Base-by-base conservation (phyloP, 2,113 vertebrate genomes). In the Dunckerocampus dactyliophorus region DNA sequence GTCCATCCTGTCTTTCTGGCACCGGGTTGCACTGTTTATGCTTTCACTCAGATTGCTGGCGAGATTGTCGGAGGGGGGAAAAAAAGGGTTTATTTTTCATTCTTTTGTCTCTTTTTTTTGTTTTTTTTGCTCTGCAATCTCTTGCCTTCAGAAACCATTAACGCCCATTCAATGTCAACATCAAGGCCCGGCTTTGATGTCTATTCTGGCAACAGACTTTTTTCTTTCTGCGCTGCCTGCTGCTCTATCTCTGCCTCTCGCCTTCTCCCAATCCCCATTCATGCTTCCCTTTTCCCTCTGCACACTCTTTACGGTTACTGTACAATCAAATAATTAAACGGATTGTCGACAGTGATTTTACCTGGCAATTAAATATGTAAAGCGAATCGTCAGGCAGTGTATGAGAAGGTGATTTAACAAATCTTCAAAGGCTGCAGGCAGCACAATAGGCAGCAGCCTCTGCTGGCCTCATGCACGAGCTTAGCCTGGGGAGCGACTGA, bases 261-360 rank as follows among this genome's bases (percentile, higher is more conserved):
- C 70, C 62, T 67, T 76, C 74, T 71, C 72, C 74, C 76, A 72
- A 59, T 66, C 82, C 77, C 69, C 72, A 72, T 81, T 74, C 76
- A 82, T 84, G 75, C 76, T 75, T 69, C 77, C 82, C 81, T 75
- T 78, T 82, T 76, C 70, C 76, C 79, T 72, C 67, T 63, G 62
- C 83, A 81, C 73, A 56, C 77, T 79, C 82, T 87, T 85, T 79
- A 85, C 86, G 91, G 90, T 92, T 92, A 93, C 93, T 91, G 90
- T 92, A 92, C 93, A 93, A 95, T 95, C 93, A 93, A 93, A 95
- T 92, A 93, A 95, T 94, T 94, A 93, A 94, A 93, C 87, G 90
- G 89, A 93, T 92, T 92, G 92, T 86, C 85, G 85, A 89, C 85
- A 85, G 88, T 89, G 86, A 92, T 92, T 93, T 91, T 90, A 94